A percentile compares a stretch with the other conserved stretches of the same genome.
These are phyloP conservation scores for Heliconius sara DNA, from an alignment of 2,888 invertebrate species.

Conservation along the genomic window DNA sequence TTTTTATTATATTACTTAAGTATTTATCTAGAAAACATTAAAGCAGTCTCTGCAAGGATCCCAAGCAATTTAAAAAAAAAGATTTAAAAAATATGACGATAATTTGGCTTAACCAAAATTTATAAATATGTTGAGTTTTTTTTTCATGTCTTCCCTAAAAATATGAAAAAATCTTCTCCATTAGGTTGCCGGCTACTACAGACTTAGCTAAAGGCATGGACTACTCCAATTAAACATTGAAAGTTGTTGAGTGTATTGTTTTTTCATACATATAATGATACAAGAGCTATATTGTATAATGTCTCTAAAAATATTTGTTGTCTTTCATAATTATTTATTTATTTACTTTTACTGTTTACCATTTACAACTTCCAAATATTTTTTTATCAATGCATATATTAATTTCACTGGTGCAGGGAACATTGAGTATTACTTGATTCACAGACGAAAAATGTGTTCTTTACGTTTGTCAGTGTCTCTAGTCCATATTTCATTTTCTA, in stretches of 20 bases:
- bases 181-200: too few relatives aligned
- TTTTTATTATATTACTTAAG: not conserved
- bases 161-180: not conserved
- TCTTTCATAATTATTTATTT: too few relatives aligned
- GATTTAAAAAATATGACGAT: not conserved
- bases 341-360: too few relatives aligned
- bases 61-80: not conserved
- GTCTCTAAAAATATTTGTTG: not conserved
- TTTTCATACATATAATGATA: not conserved
- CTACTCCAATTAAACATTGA: not conserved
- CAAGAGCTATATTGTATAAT: not conserved
- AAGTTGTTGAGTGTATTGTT: not conserved
- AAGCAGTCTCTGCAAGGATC: not conserved
- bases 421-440: not conserved
- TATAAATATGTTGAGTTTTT: too few relatives aligned
- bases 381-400: not conserved
- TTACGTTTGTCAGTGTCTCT: constrained; percentile 39
- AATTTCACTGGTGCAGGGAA: constrained; percentile 13
- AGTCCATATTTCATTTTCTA: constrained; percentile 28
- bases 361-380: not conserved
- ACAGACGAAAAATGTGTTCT: not conserved
- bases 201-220: too few relatives aligned
- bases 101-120: not conserved
- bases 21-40: not conserved
- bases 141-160: not conserved